These are phyloP conservation scores for Lingula anatina DNA, from an alignment of 2,888 invertebrate genomes.

Conservation along the genomic window DNA sequence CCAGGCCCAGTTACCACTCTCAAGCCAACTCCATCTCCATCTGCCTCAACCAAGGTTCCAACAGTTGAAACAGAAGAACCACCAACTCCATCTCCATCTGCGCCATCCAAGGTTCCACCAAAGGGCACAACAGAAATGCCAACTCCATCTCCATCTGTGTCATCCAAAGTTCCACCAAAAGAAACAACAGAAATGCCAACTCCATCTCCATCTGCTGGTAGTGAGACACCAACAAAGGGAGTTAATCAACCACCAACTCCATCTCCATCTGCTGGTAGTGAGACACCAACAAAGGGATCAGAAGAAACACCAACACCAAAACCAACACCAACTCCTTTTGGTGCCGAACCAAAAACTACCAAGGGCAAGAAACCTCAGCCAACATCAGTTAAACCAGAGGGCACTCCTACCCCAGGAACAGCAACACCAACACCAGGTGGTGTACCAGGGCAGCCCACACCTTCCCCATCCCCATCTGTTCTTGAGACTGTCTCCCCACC, in stretches of 20 bases:
- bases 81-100: not conserved
- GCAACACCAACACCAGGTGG: too few relatives aligned
- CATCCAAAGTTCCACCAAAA: too few relatives aligned
- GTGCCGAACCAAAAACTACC: not conserved
- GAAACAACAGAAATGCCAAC: not conserved
- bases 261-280: conserved; percentile 2
- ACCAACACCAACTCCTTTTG: not conserved
- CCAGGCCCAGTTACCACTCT: conserved; percentile 1
- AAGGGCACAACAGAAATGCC: too few relatives aligned
- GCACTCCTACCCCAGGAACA: too few relatives aligned
- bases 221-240: conserved; percentile 8
- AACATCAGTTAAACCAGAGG: not conserved
- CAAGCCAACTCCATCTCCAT: not conserved
- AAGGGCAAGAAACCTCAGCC: too few relatives aligned
- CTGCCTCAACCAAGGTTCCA: not conserved
- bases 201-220: not conserved
- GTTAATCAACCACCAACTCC: conserved; percentile 8
- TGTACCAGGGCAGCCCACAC: too few relatives aligned
- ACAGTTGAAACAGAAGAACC: not conserved
- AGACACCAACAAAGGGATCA: not conserved
- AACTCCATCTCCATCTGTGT: too few relatives aligned
- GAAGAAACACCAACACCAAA: conserved; percentile 1
- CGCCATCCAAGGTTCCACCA: too few relatives aligned
- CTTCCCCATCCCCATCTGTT: too few relatives aligned
- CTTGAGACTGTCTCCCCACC: too few relatives aligned